Percentiles rank a stretch among this genome's conserved stretches.
These are phyloP conservation scores for Lamproptera curius DNA, from an alignment of 2,888 invertebrate species.

Conservation along the genomic window DNA sequence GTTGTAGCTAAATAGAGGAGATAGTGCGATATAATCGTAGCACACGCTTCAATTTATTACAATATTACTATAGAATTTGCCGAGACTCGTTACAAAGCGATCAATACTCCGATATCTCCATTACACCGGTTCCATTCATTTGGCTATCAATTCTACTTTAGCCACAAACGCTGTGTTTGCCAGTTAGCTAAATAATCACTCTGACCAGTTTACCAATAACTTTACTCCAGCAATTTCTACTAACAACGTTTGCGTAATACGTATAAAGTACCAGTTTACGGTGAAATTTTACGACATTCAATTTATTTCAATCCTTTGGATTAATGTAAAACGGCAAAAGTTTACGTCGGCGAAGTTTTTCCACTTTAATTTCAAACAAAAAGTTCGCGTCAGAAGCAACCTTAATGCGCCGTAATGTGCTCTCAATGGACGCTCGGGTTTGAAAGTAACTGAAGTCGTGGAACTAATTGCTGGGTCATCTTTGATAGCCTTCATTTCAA, in stretches of 20 bases:
- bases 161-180: slow-evolving; percentile 8
- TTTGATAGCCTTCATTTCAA: slow-evolving; percentile 50
- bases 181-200: slow-evolving; percentile 5
- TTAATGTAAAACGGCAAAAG: neutral
- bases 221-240: neutral
- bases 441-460: slow-evolving; percentile 28
- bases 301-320: neutral
- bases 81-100: slow-evolving; percentile 1
- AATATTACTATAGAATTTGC: slow-evolving; percentile 8
- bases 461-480: slow-evolving; percentile 36
- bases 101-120: slow-evolving; percentile 17
- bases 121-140: slow-evolving; percentile 5
- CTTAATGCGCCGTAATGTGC: slow-evolving; percentile 14
- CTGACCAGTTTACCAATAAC: neutral
- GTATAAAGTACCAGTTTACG: neutral
- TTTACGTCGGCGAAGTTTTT: neutral
- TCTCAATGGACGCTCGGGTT: slow-evolving; percentile 34
- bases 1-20: neutral
- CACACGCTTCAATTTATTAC: neutral
- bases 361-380: slow-evolving; percentile 1
- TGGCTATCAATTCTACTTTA: slow-evolving; percentile 14
- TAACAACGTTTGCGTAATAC: neutral
- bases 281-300: no score
- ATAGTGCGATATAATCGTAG: slow-evolving; percentile 5
- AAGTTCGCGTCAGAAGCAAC: slow-evolving; percentile 2